A percentile compares a stretch with the other conserved stretches of the same genome.
phyloP scores from a whole-genome alignment of 2,797 vertebrate species.

The Neopelma chrysocephalum region DNA sequence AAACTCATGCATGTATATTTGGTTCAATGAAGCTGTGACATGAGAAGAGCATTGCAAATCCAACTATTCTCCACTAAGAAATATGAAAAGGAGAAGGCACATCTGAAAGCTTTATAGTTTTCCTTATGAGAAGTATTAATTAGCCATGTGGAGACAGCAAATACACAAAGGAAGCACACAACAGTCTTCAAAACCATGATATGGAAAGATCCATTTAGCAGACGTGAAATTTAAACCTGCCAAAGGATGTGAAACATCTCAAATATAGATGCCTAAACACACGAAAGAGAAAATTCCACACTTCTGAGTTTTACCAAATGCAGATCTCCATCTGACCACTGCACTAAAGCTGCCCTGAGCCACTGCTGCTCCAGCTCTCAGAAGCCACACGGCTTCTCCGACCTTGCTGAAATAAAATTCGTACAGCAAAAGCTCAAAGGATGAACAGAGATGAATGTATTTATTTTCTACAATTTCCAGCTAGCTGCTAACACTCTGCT shows the following conservation, averaged over 20 bases:
- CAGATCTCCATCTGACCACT: background rate
- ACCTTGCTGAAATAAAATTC: background rate
- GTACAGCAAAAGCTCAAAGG: background rate
- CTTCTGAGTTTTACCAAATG: background rate
- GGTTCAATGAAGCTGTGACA: background rate
- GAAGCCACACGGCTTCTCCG: background rate
- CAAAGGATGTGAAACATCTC: background rate
- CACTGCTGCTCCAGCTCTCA: background rate
- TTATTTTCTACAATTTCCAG: background rate
- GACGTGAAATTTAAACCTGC: background rate
- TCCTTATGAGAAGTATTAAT: background rate
- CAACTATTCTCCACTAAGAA: background rate
- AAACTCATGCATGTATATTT: background rate
- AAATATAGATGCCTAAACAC: rapidly evolving
- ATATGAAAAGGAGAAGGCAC: background rate
- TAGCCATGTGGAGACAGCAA: background rate
- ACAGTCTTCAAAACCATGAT: background rate
- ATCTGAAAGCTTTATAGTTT: background rate
- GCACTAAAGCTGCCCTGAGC: background rate
- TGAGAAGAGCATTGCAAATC: background rate
- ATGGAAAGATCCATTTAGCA: background rate
- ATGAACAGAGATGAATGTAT: background rate
- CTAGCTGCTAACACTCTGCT: background rate
- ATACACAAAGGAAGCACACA: background rate
- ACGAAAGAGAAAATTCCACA: background rate